Evolutionary conservation across 2,113 vertebrate genomes (phyloP).

Genomic region (Corapipo altera): DNA sequence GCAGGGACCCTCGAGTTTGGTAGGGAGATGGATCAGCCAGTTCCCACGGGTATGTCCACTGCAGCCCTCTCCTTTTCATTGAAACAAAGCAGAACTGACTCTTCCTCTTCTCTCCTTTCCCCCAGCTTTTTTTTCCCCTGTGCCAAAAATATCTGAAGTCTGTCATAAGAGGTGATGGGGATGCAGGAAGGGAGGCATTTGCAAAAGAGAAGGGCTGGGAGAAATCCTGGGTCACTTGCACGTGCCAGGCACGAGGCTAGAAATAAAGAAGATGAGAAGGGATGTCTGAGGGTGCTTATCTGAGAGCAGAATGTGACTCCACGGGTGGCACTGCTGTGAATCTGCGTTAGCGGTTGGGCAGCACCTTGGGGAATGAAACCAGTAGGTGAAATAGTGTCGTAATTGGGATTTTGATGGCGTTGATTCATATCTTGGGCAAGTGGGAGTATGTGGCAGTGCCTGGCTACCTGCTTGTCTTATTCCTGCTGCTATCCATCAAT

Average conservation of each 20-base stretch:
- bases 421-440: fast-evolving
- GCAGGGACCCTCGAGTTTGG: not conserved
- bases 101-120: not conserved
- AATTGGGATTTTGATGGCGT: not conserved
- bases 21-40: not conserved
- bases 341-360: not conserved
- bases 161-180: not conserved
- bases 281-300: not conserved
- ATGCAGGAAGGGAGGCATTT: not conserved
- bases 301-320: not conserved
- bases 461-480: not conserved
- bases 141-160: not conserved
- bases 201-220: not conserved
- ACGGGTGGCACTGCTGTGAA: not conserved
- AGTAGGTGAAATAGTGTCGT: not conserved
- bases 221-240: not conserved
- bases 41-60: not conserved
- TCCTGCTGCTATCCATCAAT: not conserved
- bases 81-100: not conserved
- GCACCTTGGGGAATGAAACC: not conserved
- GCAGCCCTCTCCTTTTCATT: not conserved
- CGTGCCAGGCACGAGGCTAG: not conserved
- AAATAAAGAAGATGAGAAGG: not conserved
- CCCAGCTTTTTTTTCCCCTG: not conserved
- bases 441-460: not conserved